Evolutionary conservation across 2,888 invertebrate species (phyloP), one percentile per base, ranked within the genome.

Genomic region (Dasysyrphus tricinctus): DNA sequence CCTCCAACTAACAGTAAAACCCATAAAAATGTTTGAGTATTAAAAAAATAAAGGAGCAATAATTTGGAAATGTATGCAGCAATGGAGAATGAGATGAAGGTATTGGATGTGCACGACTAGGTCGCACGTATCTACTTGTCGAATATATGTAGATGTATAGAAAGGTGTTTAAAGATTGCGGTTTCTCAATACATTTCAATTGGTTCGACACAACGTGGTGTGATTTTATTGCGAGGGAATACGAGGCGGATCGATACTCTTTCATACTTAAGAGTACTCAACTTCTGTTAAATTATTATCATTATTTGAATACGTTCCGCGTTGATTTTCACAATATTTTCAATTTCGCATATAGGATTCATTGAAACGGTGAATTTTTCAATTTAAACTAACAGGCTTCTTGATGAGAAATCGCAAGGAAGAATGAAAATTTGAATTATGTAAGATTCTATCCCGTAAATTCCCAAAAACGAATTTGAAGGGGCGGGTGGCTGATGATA

Each of bases 1-100:
- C 24, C 73, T 69, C 73, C 57, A 54, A 24, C 37, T 69, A 54
- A 69, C 51, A 67, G 67, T 37, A 49, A 49, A 19, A 67, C 67
- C 67, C 67, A 49, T 67, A 67, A 49, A 49, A 65, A 24, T 67
- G 34, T 32, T 29, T 44, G 63, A 63, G 49, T 67, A 34, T 49
- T 65, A 67, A 44, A 44, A 49, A 14, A 49, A 24, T 24, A 24
- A 24, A 67, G 34, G 34, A 67, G 19, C 49, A 67, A 14, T 49
- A 16, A 34, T 34, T 16, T 49, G 65, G 19, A 32, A 9, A 16
- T 29, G 8, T 14, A 11, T n/a, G 3, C n/a, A 6, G 49, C 39
- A 14, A 5, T n/a, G 32, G 32, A 34, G 24, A 51, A 44, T 44
- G 47, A 16, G 14, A n/a, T 8, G n/a, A 44, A 16, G 34, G 32